Evolutionary conservation across 2,797 vertebrate genomes (phyloP).

Genomic region (Takifugu ocellatus): DNA sequence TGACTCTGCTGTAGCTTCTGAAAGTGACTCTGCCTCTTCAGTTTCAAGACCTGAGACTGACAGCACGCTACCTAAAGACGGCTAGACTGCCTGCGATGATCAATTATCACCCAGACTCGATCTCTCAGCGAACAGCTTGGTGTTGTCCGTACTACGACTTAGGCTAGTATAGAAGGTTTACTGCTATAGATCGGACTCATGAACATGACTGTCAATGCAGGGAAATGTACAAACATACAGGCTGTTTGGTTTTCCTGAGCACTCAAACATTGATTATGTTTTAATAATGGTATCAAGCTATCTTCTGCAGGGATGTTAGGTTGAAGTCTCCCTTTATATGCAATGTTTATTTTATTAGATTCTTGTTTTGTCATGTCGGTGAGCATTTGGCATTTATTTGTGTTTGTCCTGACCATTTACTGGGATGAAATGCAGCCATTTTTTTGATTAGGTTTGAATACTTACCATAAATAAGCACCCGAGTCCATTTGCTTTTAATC

Average conservation of each 20-base stretch:
- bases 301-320: slow-evolving; percentile 24
- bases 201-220: slow-evolving; percentile 15
- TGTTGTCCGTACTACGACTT: slow-evolving; percentile 13
- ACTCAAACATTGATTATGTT: slow-evolving; percentile 19
- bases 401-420: slow-evolving; percentile 13
- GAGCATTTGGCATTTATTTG: not conserved
- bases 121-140: slow-evolving; percentile 24
- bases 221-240: slow-evolving; percentile 16
- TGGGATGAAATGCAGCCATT: not conserved
- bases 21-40: slow-evolving; percentile 47
- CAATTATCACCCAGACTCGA: not conserved
- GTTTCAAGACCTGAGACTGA: slow-evolving; percentile 28
- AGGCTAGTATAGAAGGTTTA: slow-evolving; percentile 12
- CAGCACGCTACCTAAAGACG: slow-evolving; percentile 8
- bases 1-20: slow-evolving; percentile 40
- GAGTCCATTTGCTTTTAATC: slow-evolving; percentile 16
- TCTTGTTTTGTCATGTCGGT: slow-evolving; percentile 8
- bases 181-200: slow-evolving; percentile 9
- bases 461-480: not conserved
- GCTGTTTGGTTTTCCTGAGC: slow-evolving; percentile 32
- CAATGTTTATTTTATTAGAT: slow-evolving; percentile 19
- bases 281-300: slow-evolving; percentile 12
- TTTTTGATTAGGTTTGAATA: not conserved
- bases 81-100: slow-evolving; percentile 11
- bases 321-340: slow-evolving; percentile 33